Base-by-base conservation (phyloP, 2,888 invertebrate species). In the Cephus pygmeus region DNA sequence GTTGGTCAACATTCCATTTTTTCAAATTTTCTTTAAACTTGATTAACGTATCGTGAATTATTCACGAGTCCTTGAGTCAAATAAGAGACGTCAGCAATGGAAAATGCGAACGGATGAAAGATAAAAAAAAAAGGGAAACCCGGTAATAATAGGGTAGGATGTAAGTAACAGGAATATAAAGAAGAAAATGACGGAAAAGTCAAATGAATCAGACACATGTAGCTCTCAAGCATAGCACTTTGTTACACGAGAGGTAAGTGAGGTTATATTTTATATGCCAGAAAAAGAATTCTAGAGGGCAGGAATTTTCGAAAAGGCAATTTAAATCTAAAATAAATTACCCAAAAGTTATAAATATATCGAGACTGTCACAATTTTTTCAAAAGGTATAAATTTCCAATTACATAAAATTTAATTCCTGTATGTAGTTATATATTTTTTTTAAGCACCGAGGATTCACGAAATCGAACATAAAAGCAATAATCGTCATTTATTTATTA, bases 291-390 rank as follows among this genome's bases (percentile, higher is more conserved):
- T 40, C 0, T 0, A 6, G 1, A 40, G 40, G 15, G 40, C 6
- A 2, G 15, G 1, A 15, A 1, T 40, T 23, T 40, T 40, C 40
- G 15, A 40, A 6, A 6, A 15, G 15, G 6, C 12, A 75, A 76
- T 76, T 36, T 69, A 76, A 78, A 78, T 78, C 71, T 23, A 71
- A 76, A 78, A 78, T 75, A 75, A 76, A 75, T 78, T 78, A 40
- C 75, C 77, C 69, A 15, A 40, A 6, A 69, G 35, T 75, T 23
- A 33, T 30, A 33, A 33, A 23, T 73, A n/a, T 12, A 69, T 69
- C n/a, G 9, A 69, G 69, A 69, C 69, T 4, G 30, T 69, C 12
- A 30, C 1, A 33, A 30, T 33, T n/a, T 23, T 12, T 1, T 30
- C 15, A 12, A 40, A 15, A 15, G 36, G 1, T 40, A 15, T 40